Evolutionary conservation across 2,113 vertebrate species (phyloP), one percentile per base, ranked within the genome.

Genomic region (Hydrochoerus hydrochaeris): DNA sequence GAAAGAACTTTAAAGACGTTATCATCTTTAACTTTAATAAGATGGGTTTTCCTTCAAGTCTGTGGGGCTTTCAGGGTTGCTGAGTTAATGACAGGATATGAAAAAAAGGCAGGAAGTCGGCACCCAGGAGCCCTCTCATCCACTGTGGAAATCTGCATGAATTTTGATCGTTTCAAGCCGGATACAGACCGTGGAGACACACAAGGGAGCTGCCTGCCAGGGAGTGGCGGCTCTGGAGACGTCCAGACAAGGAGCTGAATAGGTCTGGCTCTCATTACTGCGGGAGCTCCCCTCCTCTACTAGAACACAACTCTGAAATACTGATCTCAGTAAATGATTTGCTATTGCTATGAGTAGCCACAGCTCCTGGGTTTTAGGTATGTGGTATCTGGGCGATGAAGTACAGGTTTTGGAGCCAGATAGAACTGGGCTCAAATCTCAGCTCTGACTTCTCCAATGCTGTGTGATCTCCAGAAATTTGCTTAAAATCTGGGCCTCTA

Each of bases 11-110:
- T 67, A 62, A 71, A 63, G 77, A 75, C 60, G 71, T 38, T 7
- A 67, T 91, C 49, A 38, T 92, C 84, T 95, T 91, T 65, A 57
- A 58, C 44, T 32, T 83, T 90, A 94, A 49, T 88, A 73, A 75
- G 32, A 86, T 12, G 22, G 88, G 32, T 67, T 77, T 96, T 82
- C 52, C 14, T 52, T 81, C 58, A 71, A 9, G 52, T 90, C 81
- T 63, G 35, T 13, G 52, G 83, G 88, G 85, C 35, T 93, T 93
- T 95, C 65, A 5, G 88, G 80, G 63, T 96, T 98, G 73, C 97
- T 95, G 41, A 97, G 96, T 94, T 98, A 97, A 98, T 78, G 69
- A 75, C 87, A 93, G 81, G 93, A 91, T 88, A 78, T 54, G 91
- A 97, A 81, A 81, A 75, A 94, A 63, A 85, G 94, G 77, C 67